These are phyloP conservation scores for Ectobius pallidus DNA, from an alignment of 2,888 invertebrate species.

Conservation along the genomic window DNA sequence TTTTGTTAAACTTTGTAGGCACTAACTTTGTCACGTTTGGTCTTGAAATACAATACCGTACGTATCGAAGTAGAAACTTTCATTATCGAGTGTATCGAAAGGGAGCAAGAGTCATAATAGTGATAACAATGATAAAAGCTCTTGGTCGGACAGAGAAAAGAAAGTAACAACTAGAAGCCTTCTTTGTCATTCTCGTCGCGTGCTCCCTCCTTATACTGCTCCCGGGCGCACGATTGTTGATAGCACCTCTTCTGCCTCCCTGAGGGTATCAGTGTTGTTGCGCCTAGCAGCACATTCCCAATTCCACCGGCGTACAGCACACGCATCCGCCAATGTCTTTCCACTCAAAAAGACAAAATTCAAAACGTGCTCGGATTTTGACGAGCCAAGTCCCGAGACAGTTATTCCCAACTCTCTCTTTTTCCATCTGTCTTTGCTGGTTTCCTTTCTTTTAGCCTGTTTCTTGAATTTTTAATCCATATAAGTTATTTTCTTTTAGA, in stretches of 20 bases:
- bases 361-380: conserved; percentile 37
- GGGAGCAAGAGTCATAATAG: no score
- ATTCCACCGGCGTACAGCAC: neutral
- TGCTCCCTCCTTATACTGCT: conserved; percentile 8
- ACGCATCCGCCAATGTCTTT: neutral
- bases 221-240: conserved; percentile 25
- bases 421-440: neutral
- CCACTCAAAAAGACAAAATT: conserved; percentile 37
- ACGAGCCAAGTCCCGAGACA: neutral
- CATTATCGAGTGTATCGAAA: no score
- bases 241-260: conserved; percentile 21
- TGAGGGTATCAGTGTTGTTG: conserved; percentile 3
- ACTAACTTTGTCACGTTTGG: no score
- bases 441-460: neutral
- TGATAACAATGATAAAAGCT: no score
- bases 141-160: no score
- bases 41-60: no score
- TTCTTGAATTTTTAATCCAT: neutral
- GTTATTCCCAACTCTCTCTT: neutral
- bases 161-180: no score
- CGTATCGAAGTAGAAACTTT: no score
- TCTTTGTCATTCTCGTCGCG: no score
- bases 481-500: no score
- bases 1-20: no score
- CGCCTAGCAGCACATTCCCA: neutral